phyloP scores from a whole-genome alignment of 2,888 invertebrate genomes.

The Ectobius pallidus region DNA sequence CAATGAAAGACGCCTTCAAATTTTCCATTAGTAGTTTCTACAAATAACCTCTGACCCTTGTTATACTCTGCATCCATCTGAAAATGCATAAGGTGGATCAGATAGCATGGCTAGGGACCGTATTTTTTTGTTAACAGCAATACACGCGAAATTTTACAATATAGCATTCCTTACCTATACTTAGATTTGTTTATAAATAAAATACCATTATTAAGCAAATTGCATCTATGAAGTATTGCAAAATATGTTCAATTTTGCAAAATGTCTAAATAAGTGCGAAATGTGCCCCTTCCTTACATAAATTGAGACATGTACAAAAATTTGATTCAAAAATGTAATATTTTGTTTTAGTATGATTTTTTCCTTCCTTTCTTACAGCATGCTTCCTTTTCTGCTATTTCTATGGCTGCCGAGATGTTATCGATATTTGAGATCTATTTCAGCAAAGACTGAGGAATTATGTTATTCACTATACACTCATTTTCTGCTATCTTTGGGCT shows the following conservation, averaged over 20 bases:
- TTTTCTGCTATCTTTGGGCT: too few species aligned
- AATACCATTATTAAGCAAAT: too few species aligned
- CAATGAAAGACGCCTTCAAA: slow-evolving; percentile 6
- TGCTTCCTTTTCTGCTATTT: too few species aligned
- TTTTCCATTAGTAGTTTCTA: neutral
- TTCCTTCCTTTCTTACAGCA: too few species aligned
- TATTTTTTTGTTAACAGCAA: neutral
- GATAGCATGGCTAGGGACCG: neutral
- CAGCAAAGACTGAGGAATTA: neutral
- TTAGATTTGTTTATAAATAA: neutral
- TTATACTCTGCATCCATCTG: neutral
- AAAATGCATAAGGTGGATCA: neutral
- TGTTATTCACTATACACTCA: too few species aligned
- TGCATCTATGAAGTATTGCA: too few species aligned
- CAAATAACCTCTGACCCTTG: slow-evolving; percentile 2
- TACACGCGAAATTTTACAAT: neutral
- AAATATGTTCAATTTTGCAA: too few species aligned
- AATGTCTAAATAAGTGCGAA: too few species aligned
- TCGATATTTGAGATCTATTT: neutral
- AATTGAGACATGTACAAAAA: neutral
- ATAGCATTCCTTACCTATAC: too few species aligned
- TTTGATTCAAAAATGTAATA: too few species aligned
- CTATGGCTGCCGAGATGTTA: too few species aligned
- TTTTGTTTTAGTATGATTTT: too few species aligned
- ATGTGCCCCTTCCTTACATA: neutral